These are phyloP conservation scores for Anhinga rufa DNA, from an alignment of 2,113 vertebrate species.

Conservation along the genomic window DNA sequence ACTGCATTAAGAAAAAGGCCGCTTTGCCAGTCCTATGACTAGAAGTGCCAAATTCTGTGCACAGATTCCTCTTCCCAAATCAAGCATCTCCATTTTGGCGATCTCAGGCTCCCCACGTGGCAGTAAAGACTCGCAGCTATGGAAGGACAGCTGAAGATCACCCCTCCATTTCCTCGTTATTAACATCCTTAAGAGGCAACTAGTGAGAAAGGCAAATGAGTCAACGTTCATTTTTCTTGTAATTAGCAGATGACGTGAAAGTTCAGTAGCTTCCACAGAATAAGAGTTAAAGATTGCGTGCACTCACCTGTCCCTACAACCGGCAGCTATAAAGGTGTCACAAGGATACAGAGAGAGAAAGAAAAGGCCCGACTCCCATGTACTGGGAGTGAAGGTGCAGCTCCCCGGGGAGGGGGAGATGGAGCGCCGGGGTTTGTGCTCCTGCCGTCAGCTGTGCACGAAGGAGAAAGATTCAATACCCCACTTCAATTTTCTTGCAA, in stretches of 20 bases:
- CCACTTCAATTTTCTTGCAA: conserved; percentile 9
- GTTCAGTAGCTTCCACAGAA: conserved; percentile 10
- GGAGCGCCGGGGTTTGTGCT: background rate
- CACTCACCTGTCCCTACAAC: conserved; percentile 50
- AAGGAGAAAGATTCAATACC: background rate
- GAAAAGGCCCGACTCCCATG: background rate
- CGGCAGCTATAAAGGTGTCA: conserved; percentile 40
- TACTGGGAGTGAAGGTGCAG: background rate
- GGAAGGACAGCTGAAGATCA: background rate
- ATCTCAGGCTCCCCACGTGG: background rate
- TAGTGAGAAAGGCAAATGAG: background rate
- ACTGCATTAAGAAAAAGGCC: background rate
- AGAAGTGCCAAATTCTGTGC: background rate
- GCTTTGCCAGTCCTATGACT: background rate
- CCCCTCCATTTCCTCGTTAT: background rate
- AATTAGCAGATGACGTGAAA: conserved; percentile 47
- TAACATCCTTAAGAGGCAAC: conserved; percentile 7
- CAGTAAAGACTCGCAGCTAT: background rate
- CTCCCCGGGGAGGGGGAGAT: background rate
- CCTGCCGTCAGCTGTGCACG: background rate
- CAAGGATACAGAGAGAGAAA: background rate
- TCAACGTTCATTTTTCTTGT: conserved; percentile 23
- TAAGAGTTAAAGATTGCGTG: conserved; percentile 40
- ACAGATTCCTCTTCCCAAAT: background rate
- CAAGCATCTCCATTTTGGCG: background rate